These are phyloP conservation scores for Lycaon pictus DNA, from an alignment of 2,113 vertebrate genomes.

Conservation along the genomic window DNA sequence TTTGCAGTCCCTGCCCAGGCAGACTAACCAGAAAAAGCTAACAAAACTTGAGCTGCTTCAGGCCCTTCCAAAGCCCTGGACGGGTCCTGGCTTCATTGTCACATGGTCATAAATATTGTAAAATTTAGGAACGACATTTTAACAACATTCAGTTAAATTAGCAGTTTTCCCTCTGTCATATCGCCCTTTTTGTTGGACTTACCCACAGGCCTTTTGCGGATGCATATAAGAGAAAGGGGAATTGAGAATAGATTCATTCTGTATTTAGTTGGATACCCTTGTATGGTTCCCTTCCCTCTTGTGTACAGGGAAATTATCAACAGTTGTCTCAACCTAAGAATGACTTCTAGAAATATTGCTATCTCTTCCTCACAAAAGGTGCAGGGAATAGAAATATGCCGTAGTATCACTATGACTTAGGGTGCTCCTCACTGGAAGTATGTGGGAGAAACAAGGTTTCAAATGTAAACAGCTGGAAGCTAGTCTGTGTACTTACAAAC, in stretches of 20 bases:
- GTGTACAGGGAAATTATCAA: background rate
- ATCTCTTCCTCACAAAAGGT: background rate
- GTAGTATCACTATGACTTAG: background rate
- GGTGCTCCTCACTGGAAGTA: background rate
- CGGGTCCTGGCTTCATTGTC: background rate
- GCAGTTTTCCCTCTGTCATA: background rate
- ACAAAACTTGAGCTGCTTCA: background rate
- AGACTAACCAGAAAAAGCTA: background rate
- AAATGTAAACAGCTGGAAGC: background rate
- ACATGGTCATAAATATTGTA: background rate
- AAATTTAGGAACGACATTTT: background rate
- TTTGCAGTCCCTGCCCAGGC: rapidly evolving
- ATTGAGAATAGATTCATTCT: background rate
- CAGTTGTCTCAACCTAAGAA: background rate
- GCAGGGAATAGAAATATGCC: background rate
- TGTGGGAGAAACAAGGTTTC: background rate
- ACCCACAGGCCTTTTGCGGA: background rate
- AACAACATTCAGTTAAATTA: background rate
- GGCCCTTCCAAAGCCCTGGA: background rate
- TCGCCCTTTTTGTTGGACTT: background rate
- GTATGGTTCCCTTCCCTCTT: background rate
- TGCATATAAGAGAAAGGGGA: background rate
- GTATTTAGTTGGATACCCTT: background rate
- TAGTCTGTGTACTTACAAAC: background rate
- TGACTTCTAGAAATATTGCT: background rate